Conservation (phyloP, 2,888 invertebrate species). For the Tiphia femorata region DNA sequence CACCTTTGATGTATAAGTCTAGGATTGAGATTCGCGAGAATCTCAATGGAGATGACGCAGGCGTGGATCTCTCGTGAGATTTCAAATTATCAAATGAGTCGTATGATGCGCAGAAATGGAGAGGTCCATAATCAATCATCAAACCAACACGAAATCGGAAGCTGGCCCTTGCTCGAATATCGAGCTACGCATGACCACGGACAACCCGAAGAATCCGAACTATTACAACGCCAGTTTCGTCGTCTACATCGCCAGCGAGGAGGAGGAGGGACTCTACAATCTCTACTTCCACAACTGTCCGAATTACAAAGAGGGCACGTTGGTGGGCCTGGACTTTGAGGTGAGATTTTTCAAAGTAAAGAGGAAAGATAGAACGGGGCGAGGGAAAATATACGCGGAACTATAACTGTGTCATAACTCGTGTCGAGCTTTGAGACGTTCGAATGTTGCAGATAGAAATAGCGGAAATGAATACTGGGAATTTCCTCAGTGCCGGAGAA, state of each 20-base stretch:
- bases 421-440: not conserved
- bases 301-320: constrained; percentile 71
- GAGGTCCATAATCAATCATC: constrained; percentile 22
- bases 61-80: not conserved
- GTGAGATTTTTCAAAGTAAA: constrained; percentile 67
- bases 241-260: constrained; percentile 79
- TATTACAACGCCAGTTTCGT: constrained; percentile 81
- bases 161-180: constrained; percentile 45
- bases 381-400: not conserved
- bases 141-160: constrained; percentile 12
- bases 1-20: too few relatives aligned
- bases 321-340: constrained; percentile 77
- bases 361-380: not conserved
- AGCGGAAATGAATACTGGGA: constrained; percentile 86
- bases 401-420: not conserved
- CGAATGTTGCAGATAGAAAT: constrained; percentile 79
- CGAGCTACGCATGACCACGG: constrained; percentile 73
- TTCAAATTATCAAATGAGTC: constrained; percentile 10
- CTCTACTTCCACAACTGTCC: constrained; percentile 96
- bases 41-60: too few relatives aligned
- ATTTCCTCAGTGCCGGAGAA: constrained; percentile 94
- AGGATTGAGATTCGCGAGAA: too few relatives aligned
- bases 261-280: constrained; percentile 93
- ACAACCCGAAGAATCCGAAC: constrained; percentile 71
- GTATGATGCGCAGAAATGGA: constrained; percentile 45